phyloP scores from a whole-genome alignment of 2,113 vertebrate genomes.

The Xenus cinereus region DNA sequence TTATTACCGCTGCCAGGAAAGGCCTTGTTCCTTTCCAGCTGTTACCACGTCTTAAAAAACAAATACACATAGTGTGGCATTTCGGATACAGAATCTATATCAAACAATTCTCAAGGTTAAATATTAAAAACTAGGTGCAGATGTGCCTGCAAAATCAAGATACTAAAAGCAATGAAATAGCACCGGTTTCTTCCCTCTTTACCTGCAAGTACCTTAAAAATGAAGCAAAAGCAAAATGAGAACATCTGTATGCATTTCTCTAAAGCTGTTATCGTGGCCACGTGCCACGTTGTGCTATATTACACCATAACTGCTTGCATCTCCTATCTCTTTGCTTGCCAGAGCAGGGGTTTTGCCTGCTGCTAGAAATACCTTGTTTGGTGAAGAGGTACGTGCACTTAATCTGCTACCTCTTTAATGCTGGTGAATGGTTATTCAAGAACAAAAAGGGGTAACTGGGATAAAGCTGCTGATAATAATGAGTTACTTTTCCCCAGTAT shows the following conservation, averaged over 20 bases:
- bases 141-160: not conserved
- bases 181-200: not conserved
- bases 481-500: not conserved
- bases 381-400: not conserved
- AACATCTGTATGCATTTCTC: not conserved
- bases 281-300: rapidly evolving
- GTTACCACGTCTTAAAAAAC: not conserved
- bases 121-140: not conserved
- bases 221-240: not conserved
- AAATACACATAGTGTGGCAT: not conserved
- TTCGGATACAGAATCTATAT: not conserved
- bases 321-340: not conserved
- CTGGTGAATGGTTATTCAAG: not conserved
- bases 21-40: not conserved
- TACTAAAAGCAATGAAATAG: not conserved
- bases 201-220: not conserved
- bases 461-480: not conserved
- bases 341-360: not conserved
- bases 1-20: not conserved
- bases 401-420: not conserved
- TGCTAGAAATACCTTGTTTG: not conserved
- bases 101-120: not conserved
- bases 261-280: not conserved
- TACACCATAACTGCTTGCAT: not conserved
- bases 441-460: not conserved